These are phyloP conservation scores for Vannuccia rotundouncinata DNA, from an alignment of 2,888 invertebrate species.

Conservation along the genomic window DNA sequence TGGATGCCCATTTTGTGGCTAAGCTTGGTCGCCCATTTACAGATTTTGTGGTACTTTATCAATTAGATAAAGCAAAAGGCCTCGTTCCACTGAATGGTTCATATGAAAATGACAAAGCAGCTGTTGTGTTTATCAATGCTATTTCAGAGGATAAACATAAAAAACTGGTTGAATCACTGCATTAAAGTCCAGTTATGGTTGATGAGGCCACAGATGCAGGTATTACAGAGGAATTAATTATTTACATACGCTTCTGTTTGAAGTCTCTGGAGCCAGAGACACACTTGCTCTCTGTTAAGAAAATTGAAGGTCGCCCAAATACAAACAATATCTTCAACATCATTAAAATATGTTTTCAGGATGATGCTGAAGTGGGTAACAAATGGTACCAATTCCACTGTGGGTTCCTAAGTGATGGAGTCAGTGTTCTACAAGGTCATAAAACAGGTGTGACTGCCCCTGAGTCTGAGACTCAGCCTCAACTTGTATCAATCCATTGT, in stretches of 20 bases:
- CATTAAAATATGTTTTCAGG: background rate
- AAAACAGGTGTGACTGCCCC: background rate
- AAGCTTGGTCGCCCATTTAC: background rate
- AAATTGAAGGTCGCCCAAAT: background rate
- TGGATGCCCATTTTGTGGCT: slow-evolving; percentile 12
- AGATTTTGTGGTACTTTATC: background rate
- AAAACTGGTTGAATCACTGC: background rate
- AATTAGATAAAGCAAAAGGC: background rate
- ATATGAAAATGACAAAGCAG: background rate
- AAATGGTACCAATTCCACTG: background rate
- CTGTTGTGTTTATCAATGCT: background rate
- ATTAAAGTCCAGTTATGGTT: background rate
- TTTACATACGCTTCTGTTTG: background rate
- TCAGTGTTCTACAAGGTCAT: background rate
- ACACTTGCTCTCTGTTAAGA: background rate
- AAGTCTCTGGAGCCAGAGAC: background rate
- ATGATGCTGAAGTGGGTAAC: background rate
- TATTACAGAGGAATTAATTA: background rate
- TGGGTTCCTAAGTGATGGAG: slow-evolving; percentile 15
- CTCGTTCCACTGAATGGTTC: background rate
- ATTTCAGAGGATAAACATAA: background rate
- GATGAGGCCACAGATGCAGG: background rate
- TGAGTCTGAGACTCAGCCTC: background rate
- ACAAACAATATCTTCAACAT: background rate
- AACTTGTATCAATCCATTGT: slow-evolving; percentile 8